Conservation (phyloP, 1,140 invertebrate species). For the Danaus plexippus region DNA sequence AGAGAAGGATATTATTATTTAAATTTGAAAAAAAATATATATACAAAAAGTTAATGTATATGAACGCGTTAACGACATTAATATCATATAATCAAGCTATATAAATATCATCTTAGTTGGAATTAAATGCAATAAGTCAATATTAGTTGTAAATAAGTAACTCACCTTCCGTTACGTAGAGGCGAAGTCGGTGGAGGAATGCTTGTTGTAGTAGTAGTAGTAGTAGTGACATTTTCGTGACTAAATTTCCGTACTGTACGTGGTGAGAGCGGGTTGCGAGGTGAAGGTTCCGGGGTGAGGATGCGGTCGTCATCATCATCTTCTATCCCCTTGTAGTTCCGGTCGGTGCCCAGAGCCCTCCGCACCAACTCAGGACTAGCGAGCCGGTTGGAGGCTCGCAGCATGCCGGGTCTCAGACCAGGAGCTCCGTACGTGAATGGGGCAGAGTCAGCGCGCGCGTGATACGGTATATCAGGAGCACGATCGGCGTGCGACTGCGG, state of each 20-base stretch:
- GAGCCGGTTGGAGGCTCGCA: constrained; percentile 74
- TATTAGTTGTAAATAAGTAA: constrained; percentile 2
- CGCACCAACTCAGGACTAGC: constrained; percentile 83
- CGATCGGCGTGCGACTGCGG: constrained; percentile 52
- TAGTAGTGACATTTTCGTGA: constrained; percentile 58
- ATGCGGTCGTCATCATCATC: constrained; percentile 70
- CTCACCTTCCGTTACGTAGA: constrained; percentile 53
- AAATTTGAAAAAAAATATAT: too few relatives aligned
- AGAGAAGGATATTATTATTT: too few relatives aligned
- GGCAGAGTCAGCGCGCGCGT: constrained; percentile 83
- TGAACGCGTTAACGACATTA: neutral
- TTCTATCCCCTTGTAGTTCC: constrained; percentile 56
- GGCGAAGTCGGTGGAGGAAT: constrained; percentile 32
- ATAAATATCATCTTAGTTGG: neutral
- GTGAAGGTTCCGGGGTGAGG: constrained; percentile 41
- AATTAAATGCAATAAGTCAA: too few relatives aligned
- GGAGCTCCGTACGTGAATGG: constrained; percentile 86
- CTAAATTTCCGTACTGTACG: constrained; percentile 49
- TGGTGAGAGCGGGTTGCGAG: constrained; percentile 49
- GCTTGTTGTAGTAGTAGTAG: constrained; percentile 34
- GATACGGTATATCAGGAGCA: constrained; percentile 80
- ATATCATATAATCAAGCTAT: neutral
- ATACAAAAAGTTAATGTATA: too few relatives aligned
- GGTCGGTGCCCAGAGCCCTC: constrained; percentile 72
- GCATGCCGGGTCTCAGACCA: constrained; percentile 72